Evolutionary conservation across 2,113 vertebrate species (phyloP).

Genomic region (Coptodon bakossiorum): DNA sequence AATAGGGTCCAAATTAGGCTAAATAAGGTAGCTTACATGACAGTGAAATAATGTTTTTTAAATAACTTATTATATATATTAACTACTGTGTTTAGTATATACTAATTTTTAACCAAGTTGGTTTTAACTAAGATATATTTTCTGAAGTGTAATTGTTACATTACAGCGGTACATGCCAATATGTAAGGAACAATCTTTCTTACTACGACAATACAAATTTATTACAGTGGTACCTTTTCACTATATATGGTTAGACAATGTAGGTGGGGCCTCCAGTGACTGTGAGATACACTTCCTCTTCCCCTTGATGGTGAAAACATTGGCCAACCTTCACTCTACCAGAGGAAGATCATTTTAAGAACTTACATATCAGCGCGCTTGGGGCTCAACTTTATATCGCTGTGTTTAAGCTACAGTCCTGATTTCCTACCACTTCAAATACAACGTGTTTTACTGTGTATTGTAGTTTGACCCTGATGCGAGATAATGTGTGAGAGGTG

Average conservation of each 20-base stretch:
- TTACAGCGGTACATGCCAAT: neutral
- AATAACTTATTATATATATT: neutral
- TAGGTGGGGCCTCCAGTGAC: conserved; percentile 63
- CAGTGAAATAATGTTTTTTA: neutral
- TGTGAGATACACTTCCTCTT: conserved; percentile 71
- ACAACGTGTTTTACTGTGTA: neutral
- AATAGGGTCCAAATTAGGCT: neutral
- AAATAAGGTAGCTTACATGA: neutral
- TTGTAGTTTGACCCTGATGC: neutral
- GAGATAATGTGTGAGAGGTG: neutral
- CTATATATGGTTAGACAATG: neutral
- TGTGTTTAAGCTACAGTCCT: neutral
- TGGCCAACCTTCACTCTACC: conserved; percentile 51
- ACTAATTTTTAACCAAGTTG: neutral
- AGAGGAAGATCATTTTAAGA: conserved; percentile 45
- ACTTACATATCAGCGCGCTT: neutral
- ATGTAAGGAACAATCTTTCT: neutral
- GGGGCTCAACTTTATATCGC: neutral
- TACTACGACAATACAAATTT: neutral
- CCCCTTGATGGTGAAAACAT: conserved; percentile 41
- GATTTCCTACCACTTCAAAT: neutral
- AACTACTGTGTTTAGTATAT: neutral
- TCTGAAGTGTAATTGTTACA: neutral
- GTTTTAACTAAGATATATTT: neutral
- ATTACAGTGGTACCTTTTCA: neutral